Percentiles rank a stretch among this genome's conserved stretches.
These are phyloP conservation scores for Otis tarda DNA, from an alignment of 2,113 vertebrate species.

Conservation along the genomic window DNA sequence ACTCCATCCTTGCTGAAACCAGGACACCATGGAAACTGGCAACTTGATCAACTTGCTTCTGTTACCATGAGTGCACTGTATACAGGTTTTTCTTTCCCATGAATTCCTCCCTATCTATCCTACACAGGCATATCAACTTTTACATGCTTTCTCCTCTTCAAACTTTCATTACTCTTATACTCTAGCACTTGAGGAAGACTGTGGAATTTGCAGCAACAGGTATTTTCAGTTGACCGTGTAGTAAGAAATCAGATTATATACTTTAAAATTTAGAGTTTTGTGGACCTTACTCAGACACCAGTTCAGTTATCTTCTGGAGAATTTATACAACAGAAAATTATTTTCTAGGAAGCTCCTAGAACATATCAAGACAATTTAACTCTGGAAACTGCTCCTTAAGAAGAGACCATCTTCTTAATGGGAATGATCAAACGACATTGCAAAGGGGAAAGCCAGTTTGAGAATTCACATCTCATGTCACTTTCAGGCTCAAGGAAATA, in stretches of 20 bases:
- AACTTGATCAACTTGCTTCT: neutral
- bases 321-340: neutral
- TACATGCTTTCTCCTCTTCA: neutral
- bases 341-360: neutral
- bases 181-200: neutral
- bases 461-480: neutral
- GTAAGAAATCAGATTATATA: neutral
- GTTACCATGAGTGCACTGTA: neutral
- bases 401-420: neutral
- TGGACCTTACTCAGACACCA: neutral
- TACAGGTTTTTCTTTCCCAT: neutral
- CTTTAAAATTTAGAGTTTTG: neutral
- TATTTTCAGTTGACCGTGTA: neutral
- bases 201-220: neutral
- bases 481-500: neutral
- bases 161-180: neutral
- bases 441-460: neutral
- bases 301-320: neutral
- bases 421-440: neutral
- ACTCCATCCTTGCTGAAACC: no score
- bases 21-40: neutral
- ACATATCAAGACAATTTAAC: neutral
- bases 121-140: neutral
- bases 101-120: neutral
- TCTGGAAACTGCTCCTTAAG: neutral